Base-by-base conservation (phyloP, 2,797 vertebrate species). In the Pelochelys cantorii region DNA sequence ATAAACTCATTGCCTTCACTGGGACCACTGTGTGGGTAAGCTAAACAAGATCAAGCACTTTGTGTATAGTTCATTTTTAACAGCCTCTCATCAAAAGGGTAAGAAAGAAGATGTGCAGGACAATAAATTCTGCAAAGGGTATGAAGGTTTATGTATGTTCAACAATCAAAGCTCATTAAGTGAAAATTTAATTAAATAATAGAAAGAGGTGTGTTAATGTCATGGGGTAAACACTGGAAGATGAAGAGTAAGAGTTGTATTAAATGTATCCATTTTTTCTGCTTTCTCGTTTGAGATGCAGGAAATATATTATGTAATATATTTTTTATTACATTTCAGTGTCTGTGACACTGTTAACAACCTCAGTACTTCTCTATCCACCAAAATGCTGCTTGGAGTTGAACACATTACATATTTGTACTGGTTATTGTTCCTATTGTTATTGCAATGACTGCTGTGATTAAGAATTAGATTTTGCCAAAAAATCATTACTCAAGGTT, bases 121-220 rank as follows among this genome's bases (percentile, higher is more conserved):
- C 27, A 84, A 90, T 88, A 80, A 94, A 78, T 59, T 79, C 18
- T 87, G 80, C 87, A 91, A 83, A 79, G 53, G 22, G 93, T 96
- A 91, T 95, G 81, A 81, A 97, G 92, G 37, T 84, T 87, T 94
- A 31, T 52, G 17, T 95, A 29, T 89, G 34, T 89, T 74, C 87
- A 86, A 68, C 59, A 87, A 42, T 95, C 90, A 93, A 75, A 93
- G 89, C 59, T 62, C 88, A 59, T 95, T 91, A 89, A 68, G 78
- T 91, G 71, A 86, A 96, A 97, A 90, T 95, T 93, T 94, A 97
- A 95, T 93, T 96, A 95, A 90, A 97, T 95, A 90, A 82, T 90
- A 59, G 27, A 31, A 85, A 95, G 91, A 95, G 92, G 91, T 95
- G 74, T 88, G 29, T 88, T 95, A 95, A 88, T 92, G 79, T 25